Evolutionary conservation across 1,140 invertebrate genomes (phyloP).

Genomic region (Stratiolaelaps scimitus): DNA sequence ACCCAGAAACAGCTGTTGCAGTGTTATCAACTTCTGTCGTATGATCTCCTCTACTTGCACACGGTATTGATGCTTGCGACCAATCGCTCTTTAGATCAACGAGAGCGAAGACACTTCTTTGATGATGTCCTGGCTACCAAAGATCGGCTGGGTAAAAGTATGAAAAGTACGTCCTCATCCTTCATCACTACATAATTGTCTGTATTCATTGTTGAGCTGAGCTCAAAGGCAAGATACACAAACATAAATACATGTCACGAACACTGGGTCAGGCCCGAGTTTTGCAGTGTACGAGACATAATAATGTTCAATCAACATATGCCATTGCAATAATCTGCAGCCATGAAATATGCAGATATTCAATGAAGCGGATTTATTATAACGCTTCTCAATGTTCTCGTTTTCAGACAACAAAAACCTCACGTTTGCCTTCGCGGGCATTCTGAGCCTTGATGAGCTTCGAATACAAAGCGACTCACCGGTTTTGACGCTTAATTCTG

Average conservation of each 20-base stretch:
- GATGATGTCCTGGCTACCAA: constrained; percentile 39
- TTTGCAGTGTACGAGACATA: too few relatives aligned
- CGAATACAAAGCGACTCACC: background rate
- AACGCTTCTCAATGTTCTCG: background rate
- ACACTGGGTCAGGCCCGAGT: too few relatives aligned
- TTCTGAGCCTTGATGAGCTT: constrained; percentile 9
- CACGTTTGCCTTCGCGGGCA: constrained; percentile 17
- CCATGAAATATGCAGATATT: too few relatives aligned
- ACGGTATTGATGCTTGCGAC: constrained; percentile 57
- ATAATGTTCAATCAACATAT: too few relatives aligned
- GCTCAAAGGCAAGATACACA: too few relatives aligned
- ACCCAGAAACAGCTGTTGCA: constrained; percentile 68
- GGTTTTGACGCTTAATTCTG: constrained; percentile 2
- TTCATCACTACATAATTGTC: background rate
- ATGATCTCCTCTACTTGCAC: constrained; percentile 49
- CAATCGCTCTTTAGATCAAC: constrained; percentile 51
- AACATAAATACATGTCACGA: too few relatives aligned
- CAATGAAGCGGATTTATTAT: too few relatives aligned
- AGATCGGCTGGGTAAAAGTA: constrained; percentile 35
- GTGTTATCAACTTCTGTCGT: constrained; percentile 64
- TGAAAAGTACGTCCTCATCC: background rate
- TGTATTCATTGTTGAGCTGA: too few relatives aligned
- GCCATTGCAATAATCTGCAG: too few relatives aligned
- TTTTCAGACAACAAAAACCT: constrained; percentile 22
- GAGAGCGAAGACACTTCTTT: constrained; percentile 42